phyloP scores from a whole-genome alignment of 53 echinoderm and acorn worm genomes.

The Pentamera pediparva region DNA sequence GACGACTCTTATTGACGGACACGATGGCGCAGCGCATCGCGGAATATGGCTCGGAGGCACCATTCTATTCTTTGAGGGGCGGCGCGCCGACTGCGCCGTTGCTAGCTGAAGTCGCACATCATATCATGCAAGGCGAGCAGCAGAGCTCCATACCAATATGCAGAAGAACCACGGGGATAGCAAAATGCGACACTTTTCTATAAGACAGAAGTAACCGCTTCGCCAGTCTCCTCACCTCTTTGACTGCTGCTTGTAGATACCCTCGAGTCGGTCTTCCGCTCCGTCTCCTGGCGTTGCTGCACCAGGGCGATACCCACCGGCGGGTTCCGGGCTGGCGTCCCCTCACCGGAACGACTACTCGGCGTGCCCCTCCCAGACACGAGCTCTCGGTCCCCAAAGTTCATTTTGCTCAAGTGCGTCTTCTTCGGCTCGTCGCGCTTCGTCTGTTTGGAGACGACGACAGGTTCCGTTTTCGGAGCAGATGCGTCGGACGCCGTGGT shows the following conservation, averaged over 20 bases:
- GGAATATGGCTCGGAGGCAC: too few species aligned
- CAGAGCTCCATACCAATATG: too few species aligned
- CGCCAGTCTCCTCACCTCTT: not conserved
- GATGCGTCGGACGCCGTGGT: not conserved
- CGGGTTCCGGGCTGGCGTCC: slow-evolving; percentile 50
- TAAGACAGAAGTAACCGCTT: not conserved
- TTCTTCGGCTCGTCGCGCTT: slow-evolving; percentile 11
- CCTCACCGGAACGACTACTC: slow-evolving; percentile 22
- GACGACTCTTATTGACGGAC: too few species aligned
- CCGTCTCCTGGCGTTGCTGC: slow-evolving; percentile 83
- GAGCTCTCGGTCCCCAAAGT: slow-evolving; percentile 6
- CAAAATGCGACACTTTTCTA: too few species aligned
- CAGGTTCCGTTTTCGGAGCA: slow-evolving; percentile 8
- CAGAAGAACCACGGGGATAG: too few species aligned
- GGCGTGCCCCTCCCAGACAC: slow-evolving; percentile 15
- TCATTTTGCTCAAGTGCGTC: slow-evolving; percentile 4
- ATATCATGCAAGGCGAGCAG: too few species aligned
- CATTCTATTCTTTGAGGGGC: too few species aligned
- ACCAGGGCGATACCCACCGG: slow-evolving; percentile 94
- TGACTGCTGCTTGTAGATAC: slow-evolving; percentile 13
- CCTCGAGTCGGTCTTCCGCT: slow-evolving; percentile 26
- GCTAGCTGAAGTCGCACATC: too few species aligned
- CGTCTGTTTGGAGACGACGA: not conserved
- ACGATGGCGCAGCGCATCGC: too few species aligned
- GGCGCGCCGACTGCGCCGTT: too few species aligned